These are phyloP conservation scores for Misgurnus anguillicaudatus DNA, from an alignment of 2,113 vertebrate genomes.

Conservation along the genomic window DNA sequence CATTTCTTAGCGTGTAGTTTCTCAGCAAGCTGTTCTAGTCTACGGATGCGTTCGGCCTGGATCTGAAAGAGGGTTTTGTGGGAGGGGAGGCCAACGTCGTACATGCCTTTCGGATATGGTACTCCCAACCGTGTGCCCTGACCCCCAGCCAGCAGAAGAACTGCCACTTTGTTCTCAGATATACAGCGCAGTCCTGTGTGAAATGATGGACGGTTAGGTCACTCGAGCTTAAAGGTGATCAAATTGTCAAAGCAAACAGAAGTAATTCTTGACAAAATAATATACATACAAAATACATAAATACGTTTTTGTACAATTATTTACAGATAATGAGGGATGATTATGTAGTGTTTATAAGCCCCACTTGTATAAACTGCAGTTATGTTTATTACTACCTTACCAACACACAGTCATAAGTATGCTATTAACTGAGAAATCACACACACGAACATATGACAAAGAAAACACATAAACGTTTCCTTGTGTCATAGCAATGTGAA, in stretches of 20 bases:
- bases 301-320: neutral
- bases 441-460: neutral
- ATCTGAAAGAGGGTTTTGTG: conserved; percentile 98
- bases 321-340: conserved; percentile 11
- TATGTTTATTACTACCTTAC: conserved; percentile 33
- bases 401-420: conserved; percentile 18
- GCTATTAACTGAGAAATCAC: neutral
- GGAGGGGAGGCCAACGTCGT: conserved; percentile 90
- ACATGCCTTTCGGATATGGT: conserved; percentile 96
- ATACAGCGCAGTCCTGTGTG: conserved; percentile 81
- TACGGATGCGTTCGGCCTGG: conserved; percentile 91
- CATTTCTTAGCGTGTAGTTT: conserved; percentile 76
- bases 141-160: conserved; percentile 88
- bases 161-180: conserved; percentile 86
- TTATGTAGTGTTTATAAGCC: conserved; percentile 27
- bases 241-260: neutral
- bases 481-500: neutral
- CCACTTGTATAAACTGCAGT: conserved; percentile 55
- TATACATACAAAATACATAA: neutral
- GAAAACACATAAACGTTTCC: neutral
- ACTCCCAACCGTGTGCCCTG: conserved; percentile 94
- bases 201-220: conserved; percentile 20
- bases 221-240: conserved; percentile 6
- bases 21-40: conserved; percentile 86
- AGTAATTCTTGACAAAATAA: neutral